Evolutionary conservation across 2,113 vertebrate genomes (phyloP), one percentile per base, ranked within the genome.

Genomic region (Copsychus sechellarum): DNA sequence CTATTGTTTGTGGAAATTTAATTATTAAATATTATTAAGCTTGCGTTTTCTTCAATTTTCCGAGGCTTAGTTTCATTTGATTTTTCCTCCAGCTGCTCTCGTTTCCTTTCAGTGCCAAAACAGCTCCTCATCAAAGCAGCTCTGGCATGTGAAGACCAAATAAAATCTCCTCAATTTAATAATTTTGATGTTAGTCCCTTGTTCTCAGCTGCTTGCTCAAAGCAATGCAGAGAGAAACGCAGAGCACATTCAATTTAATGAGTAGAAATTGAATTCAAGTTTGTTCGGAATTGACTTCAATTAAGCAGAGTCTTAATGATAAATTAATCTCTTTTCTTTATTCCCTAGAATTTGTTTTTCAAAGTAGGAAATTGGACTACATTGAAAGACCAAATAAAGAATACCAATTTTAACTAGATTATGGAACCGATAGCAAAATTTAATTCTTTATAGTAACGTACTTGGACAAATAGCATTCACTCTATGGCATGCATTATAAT

Each of bases 231-330:
- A 98, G 97, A 98, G 98, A 98, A 98, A 98, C 98, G 98, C 98
- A 97, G 97, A 97, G 97, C 98, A 97, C 98, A 98, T 98, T 98
- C 98, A 98, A 98, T 99, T 98, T 99, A 99, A 99, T 99, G 98
- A 99, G 98, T 98, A 98, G 98, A 99, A 99, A 99, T 99, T 99
- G 98, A 99, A 99, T 99, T 99, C 98, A 98, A 98, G 98, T 99
- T 99, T 99, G 98, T 99, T 99, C 98, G 97, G 98, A 99, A 99
- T 98, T 99, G 98, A 99, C 99, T 99, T 99, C 99, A 99, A 99
- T 99, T 99, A 99, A 98, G 98, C 98, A 96, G 98, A 98, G 99
- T 98, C 98, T 98, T 99, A 99, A 99, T 99, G 98, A 99, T 99
- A 99, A 99, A 99, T 99, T 99, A 99, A 99, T 99, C 99, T 98